Conservation (phyloP, 2,888 invertebrate species). For the Agrochola macilenta region DNA sequence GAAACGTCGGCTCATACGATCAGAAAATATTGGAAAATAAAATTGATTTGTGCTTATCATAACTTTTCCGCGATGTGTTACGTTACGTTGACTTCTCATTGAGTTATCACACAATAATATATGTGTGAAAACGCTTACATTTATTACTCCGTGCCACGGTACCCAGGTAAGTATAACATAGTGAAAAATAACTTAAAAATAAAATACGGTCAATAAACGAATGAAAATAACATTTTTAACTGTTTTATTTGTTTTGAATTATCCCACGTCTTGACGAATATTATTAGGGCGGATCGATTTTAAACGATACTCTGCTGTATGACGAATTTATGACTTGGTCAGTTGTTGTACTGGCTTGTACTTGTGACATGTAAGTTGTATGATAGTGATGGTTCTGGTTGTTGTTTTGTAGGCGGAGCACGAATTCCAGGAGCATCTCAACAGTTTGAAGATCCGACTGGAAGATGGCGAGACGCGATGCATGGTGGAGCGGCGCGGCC, state of each 20-base stretch:
- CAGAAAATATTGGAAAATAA: conserved; percentile 2
- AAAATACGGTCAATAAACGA: conserved; percentile 69
- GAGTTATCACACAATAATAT: conserved; percentile 30
- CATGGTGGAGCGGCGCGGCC: conserved; percentile 87
- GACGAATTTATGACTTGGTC: conserved; percentile 6
- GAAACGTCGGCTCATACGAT: not conserved
- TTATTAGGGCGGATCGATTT: conserved; percentile 40
- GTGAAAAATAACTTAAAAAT: conserved; percentile 64
- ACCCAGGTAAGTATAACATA: conserved; percentile 75
- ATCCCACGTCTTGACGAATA: conserved; percentile 60
- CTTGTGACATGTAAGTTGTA: conserved; percentile 1
- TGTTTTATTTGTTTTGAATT: conserved; percentile 77
- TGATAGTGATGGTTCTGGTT: conserved; percentile 26
- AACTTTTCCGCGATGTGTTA: conserved; percentile 49
- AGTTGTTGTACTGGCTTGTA: conserved; percentile 39
- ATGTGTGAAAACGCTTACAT: conserved; percentile 39
- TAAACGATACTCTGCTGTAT: not conserved
- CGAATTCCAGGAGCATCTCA: conserved; percentile 85
- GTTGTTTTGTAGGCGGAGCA: conserved; percentile 81
- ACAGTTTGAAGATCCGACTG: conserved; percentile 85
- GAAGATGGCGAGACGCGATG: conserved; percentile 84
- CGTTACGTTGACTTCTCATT: conserved; percentile 29
- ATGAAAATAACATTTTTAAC: conserved; percentile 63
- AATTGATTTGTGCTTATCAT: conserved; percentile 12
- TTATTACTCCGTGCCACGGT: conserved; percentile 45